Conservation (phyloP, 2,888 invertebrate species). For the Nomada hirtipes region DNA sequence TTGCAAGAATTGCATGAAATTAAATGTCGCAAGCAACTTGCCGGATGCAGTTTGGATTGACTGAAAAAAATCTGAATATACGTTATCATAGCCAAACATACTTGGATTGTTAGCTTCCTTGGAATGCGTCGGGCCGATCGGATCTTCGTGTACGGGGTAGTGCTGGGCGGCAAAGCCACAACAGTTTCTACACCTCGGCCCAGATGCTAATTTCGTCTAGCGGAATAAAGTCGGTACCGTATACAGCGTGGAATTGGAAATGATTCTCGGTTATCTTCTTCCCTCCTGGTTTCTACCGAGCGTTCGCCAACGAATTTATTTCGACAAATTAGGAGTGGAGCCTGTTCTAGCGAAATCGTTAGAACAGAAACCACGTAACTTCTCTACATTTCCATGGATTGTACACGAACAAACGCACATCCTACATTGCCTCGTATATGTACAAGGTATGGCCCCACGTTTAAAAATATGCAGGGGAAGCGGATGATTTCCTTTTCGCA, state of each 20-base stretch:
- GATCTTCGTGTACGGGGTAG: slow-evolving; percentile 11
- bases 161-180: not conserved
- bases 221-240: slow-evolving; percentile 42
- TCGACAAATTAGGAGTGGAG: slow-evolving; percentile 28
- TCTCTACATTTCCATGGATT: slow-evolving; percentile 3
- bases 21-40: not conserved
- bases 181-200: not conserved
- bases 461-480: not conserved
- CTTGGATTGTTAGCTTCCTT: too few relatives aligned
- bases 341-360: slow-evolving; percentile 13
- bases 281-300: slow-evolving; percentile 14
- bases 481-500: slow-evolving; percentile 3
- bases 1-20: not conserved
- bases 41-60: not conserved
- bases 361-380: slow-evolving; percentile 18
- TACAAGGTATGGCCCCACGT: not conserved
- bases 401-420: too few relatives aligned
- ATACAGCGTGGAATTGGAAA: slow-evolving; percentile 29
- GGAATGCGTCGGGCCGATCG: not conserved
- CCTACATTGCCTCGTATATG: not conserved
- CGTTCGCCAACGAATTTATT: slow-evolving; percentile 42
- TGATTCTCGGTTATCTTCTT: slow-evolving; percentile 46
- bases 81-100: too few relatives aligned
- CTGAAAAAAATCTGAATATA: too few relatives aligned
- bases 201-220: slow-evolving; percentile 49